A percentile compares a stretch with the other conserved stretches of the same genome.
phyloP scores from a whole-genome alignment of 2,113 vertebrate species.

The Apteryx owenii region DNA sequence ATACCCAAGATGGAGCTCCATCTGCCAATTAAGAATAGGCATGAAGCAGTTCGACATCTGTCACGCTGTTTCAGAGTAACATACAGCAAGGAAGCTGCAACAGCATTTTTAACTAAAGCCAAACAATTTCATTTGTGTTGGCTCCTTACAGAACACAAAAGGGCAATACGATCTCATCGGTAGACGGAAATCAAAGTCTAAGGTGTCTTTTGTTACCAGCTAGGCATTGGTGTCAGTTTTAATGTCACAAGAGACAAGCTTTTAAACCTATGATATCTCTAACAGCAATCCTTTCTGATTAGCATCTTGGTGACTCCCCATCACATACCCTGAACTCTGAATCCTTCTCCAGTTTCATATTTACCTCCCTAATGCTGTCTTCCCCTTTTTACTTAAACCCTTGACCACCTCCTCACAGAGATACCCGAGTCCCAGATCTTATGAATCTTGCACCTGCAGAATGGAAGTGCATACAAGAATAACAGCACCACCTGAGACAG shows the following conservation, averaged over 20 bases:
- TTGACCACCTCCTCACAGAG: not conserved
- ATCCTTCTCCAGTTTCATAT: accelerated
- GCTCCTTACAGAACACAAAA: not conserved
- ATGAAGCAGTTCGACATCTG: conserved; percentile 75
- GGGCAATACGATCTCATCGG: not conserved
- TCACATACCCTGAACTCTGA: not conserved
- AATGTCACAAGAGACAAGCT: not conserved
- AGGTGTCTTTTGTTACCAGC: not conserved
- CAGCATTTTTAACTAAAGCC: conserved; percentile 50
- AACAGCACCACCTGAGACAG: not conserved
- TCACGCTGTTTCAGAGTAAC: conserved; percentile 51
- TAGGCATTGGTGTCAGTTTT: not conserved
- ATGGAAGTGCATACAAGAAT: not conserved
- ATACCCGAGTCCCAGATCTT: not conserved
- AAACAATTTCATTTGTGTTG: conserved; percentile 42
- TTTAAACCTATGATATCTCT: not conserved
- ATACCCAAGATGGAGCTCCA: conserved; percentile 56
- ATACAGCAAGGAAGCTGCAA: conserved; percentile 54
- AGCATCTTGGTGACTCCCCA: not conserved
- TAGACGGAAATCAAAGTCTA: not conserved
- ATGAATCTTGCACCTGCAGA: not conserved
- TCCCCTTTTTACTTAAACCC: not conserved
- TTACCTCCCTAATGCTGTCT: not conserved
- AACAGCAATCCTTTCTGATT: not conserved
- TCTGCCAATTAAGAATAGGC: conserved; percentile 71